Percentiles rank a stretch among this genome's conserved stretches.
phyloP scores from a whole-genome alignment of 2,113 vertebrate genomes.

The Heloderma charlesbogerti region DNA sequence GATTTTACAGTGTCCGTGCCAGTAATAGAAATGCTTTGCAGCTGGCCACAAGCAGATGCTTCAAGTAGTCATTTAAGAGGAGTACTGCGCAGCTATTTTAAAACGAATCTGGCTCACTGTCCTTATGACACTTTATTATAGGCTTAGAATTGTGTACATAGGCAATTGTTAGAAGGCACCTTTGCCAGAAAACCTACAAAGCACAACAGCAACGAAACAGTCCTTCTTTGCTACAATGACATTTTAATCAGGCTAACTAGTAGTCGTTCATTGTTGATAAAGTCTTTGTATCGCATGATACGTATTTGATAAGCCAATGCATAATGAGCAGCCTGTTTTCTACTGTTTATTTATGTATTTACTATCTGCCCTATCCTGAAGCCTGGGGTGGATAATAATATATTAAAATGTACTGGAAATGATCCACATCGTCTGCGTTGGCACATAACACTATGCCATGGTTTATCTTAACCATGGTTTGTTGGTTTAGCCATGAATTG shows the following conservation, averaged over 20 bases:
- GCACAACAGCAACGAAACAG: background rate
- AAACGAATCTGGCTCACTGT: background rate
- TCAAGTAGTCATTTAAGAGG: slow-evolving; percentile 5
- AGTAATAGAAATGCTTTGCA: background rate
- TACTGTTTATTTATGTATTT: background rate
- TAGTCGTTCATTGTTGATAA: background rate
- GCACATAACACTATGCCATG: too few species aligned
- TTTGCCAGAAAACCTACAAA: slow-evolving; percentile 5
- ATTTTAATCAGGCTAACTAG: background rate
- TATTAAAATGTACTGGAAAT: background rate
- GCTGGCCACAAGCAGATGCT: slow-evolving; percentile 15
- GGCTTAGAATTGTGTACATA: background rate
- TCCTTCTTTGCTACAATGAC: background rate
- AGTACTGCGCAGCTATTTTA: background rate
- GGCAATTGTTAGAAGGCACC: background rate
- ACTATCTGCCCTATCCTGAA: background rate
- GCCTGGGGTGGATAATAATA: background rate
- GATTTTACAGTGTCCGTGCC: background rate
- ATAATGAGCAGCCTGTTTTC: background rate
- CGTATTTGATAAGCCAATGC: background rate
- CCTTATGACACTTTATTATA: slow-evolving; percentile 2
- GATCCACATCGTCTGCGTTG: background rate
- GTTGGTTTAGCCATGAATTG: too few species aligned
- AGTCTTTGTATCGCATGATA: background rate
- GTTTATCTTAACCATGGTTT: too few species aligned